A percentile compares a stretch with the other conserved stretches of the same genome.
phyloP scores from a whole-genome alignment of 2,888 invertebrate species.

The Crossocerus cetratus region DNA sequence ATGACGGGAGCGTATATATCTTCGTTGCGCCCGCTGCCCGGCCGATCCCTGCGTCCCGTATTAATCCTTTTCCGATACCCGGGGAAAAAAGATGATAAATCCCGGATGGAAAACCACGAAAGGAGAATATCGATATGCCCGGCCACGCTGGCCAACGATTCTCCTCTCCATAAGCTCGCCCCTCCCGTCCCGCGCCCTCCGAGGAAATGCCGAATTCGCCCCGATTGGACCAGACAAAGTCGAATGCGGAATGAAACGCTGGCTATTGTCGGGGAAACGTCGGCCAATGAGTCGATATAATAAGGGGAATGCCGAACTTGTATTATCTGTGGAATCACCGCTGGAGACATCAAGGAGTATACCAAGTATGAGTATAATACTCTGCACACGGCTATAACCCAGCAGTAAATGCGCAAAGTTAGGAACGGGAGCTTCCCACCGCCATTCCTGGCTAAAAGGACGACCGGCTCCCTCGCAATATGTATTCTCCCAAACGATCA shows the following conservation, averaged over 20 bases:
- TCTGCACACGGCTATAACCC: slow-evolving; percentile 34
- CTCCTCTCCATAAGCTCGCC: neutral
- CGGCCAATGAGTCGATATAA: slow-evolving; percentile 1
- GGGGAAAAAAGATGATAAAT: slow-evolving; percentile 57
- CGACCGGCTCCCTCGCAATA: too few species aligned
- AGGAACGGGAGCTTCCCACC: slow-evolving; percentile 21
- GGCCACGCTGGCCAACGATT: neutral
- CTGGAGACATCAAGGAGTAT: slow-evolving; percentile 23
- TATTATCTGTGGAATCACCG: slow-evolving; percentile 12
- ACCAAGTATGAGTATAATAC: slow-evolving; percentile 34
- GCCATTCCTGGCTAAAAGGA: neutral
- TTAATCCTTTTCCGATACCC: slow-evolving; percentile 60
- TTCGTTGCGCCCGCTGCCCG: slow-evolving; percentile 55
- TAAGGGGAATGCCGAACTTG: slow-evolving; percentile 16
- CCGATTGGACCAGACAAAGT: too few species aligned
- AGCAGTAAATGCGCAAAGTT: slow-evolving; percentile 43
- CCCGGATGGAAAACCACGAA: slow-evolving; percentile 57
- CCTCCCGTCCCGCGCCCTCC: too few species aligned
- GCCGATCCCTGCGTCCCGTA: slow-evolving; percentile 56
- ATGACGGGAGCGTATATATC: slow-evolving; percentile 57
- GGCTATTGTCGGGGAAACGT: too few species aligned
- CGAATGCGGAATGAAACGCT: too few species aligned
- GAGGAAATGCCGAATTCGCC: neutral
- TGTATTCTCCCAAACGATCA: too few species aligned
- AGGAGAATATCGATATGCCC: slow-evolving; percentile 40